These are phyloP conservation scores for Acholoe squamosa DNA, from an alignment of 2,888 invertebrate species.

Conservation along the genomic window DNA sequence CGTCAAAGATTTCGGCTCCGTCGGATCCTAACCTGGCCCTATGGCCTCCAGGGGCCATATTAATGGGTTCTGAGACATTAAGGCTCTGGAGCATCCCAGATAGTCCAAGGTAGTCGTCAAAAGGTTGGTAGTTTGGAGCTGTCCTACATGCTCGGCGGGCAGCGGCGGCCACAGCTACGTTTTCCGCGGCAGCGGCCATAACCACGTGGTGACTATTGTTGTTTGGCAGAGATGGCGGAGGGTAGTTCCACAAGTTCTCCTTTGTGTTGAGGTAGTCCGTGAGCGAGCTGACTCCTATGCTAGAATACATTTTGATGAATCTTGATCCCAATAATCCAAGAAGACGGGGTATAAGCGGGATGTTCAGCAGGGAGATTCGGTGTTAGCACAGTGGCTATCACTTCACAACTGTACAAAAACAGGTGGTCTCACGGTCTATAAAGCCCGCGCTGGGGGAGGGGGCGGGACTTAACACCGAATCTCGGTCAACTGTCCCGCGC, in stretches of 20 bases:
- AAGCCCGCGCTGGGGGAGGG: neutral
- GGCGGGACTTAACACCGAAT: neutral
- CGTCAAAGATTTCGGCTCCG: constrained; percentile 13
- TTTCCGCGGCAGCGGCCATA: neutral
- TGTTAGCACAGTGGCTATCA: neutral
- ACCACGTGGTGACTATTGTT: constrained; percentile 17
- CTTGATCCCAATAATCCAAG: neutral
- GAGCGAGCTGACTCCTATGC: neutral
- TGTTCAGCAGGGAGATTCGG: neutral
- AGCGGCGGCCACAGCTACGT: neutral
- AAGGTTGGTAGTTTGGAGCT: constrained; percentile 1
- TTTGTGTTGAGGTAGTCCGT: neutral
- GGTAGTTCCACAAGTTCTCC: constrained; percentile 31
- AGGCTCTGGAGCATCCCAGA: constrained; percentile 23
- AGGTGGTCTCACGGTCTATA: constrained; percentile 32
- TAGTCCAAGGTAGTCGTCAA: constrained; percentile 25
- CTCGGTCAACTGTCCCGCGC: constrained; percentile 23
- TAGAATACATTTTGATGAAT: neutral
- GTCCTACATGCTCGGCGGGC: neutral
- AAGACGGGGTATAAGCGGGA: neutral
- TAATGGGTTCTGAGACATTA: neutral
- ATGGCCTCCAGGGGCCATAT: neutral
- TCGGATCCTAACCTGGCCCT: neutral
- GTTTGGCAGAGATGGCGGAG: neutral
- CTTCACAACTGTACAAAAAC: neutral